Percentiles rank a stretch among this genome's conserved stretches.
Conservation (phyloP, 2,113 vertebrate genomes). For the Siphamia tubifer region DNA sequence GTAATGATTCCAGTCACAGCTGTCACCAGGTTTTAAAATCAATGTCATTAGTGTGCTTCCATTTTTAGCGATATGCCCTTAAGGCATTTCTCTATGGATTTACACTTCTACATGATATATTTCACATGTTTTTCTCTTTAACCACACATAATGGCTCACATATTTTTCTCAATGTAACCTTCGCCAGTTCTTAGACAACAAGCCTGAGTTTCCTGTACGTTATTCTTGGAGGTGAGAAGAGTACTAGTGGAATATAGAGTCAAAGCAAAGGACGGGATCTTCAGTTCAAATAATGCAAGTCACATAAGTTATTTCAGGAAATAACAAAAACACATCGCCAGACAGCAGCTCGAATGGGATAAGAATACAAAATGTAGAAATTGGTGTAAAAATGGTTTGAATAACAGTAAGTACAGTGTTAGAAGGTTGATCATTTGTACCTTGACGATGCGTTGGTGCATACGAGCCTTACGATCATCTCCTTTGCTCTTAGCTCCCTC, state of each 20-base stretch:
- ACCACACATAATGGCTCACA: neutral
- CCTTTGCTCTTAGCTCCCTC: conserved; percentile 86
- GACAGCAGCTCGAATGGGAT: neutral
- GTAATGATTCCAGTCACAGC: too few species aligned
- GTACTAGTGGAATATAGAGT: neutral
- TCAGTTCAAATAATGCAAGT: conserved; percentile 10
- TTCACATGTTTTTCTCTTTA: neutral
- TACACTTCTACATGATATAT: neutral
- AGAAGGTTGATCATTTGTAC: conserved; percentile 53
- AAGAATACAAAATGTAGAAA: neutral
- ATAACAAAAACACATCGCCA: neutral
- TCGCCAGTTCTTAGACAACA: neutral
- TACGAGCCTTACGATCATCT: conserved; percentile 89
- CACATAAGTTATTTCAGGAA: neutral
- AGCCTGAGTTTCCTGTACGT: neutral
- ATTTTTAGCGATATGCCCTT: neutral
- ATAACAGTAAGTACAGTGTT: neutral
- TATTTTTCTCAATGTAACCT: neutral
- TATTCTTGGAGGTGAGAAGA: neutral
- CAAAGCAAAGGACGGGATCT: neutral
- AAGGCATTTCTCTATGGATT: neutral
- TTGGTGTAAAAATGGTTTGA: too few species aligned
- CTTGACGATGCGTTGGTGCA: conserved; percentile 92
- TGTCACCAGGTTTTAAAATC: too few species aligned
- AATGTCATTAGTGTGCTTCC: neutral